Percentiles rank a stretch among this genome's conserved stretches.
Evolutionary conservation across 1,140 invertebrate genomes (phyloP).

Genomic region (Myzus persicae): DNA sequence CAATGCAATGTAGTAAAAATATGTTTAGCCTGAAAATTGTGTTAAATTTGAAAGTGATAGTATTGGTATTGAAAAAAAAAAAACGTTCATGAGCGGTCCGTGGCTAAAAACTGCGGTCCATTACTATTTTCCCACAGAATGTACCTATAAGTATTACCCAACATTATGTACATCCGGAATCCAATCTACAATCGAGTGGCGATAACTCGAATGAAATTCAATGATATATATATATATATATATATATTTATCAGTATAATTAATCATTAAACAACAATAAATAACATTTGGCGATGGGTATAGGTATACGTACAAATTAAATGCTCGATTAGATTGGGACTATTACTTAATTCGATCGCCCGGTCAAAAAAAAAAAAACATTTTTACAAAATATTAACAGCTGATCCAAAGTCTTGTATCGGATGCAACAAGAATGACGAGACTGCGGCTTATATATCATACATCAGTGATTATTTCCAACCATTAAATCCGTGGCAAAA

Average conservation of each 20-base stretch:
- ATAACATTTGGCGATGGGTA: neutral
- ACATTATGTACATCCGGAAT: neutral
- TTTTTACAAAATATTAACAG: neutral
- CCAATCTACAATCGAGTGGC: neutral
- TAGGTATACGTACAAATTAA: neutral
- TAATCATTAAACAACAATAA: neutral
- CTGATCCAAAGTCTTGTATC: no score
- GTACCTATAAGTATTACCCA: neutral
- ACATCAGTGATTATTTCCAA: neutral
- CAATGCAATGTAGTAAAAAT: neutral
- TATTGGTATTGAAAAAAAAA: neutral
- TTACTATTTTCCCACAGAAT: neutral
- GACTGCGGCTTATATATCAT: no score
- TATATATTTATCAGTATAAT: neutral
- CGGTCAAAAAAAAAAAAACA: neutral
- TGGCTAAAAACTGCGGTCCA: neutral
- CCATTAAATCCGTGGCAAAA: neutral
- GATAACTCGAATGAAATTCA: neutral
- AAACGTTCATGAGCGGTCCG: neutral
- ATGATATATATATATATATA: neutral
- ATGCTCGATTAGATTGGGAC: neutral
- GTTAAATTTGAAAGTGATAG: neutral
- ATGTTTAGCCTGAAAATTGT: neutral
- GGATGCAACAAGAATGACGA: no score
- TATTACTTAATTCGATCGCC: neutral